Evolutionary conservation across 2,797 vertebrate species (phyloP).

Genomic region (Microhierax caerulescens): DNA sequence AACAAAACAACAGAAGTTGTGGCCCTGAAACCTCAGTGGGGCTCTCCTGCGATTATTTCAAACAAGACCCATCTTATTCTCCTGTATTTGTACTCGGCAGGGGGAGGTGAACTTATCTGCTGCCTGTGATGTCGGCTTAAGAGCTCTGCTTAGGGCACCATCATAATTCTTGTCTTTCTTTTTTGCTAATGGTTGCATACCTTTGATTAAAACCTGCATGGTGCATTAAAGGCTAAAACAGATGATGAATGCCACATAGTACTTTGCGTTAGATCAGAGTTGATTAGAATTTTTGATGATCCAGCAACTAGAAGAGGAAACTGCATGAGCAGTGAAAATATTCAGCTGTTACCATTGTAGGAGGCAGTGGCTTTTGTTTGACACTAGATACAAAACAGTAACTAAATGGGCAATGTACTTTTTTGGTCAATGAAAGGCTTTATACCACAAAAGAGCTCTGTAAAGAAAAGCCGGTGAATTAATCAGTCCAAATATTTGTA

Average conservation of each 20-base stretch:
- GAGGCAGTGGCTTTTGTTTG: slow-evolving; percentile 72
- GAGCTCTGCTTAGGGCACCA: slow-evolving; percentile 37
- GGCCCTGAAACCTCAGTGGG: slow-evolving; percentile 11
- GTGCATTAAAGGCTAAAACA: slow-evolving; percentile 73
- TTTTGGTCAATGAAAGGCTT: slow-evolving; percentile 52
- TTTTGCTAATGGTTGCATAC: slow-evolving; percentile 72
- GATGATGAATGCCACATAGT: slow-evolving; percentile 75
- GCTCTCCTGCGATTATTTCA: slow-evolving; percentile 48
- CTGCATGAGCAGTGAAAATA: slow-evolving; percentile 69
- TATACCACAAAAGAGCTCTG: slow-evolving; percentile 50
- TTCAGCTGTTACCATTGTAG: slow-evolving; percentile 62
- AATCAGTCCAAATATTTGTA: slow-evolving; percentile 60
- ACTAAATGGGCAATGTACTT: slow-evolving; percentile 67
- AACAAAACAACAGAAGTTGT: slow-evolving; percentile 19
- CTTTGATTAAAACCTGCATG: slow-evolving; percentile 78
- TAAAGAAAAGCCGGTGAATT: slow-evolving; percentile 54
- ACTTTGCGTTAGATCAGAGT: slow-evolving; percentile 73
- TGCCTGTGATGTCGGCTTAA: slow-evolving; percentile 54
- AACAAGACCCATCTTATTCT: slow-evolving; percentile 7
- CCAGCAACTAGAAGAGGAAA: slow-evolving; percentile 65
- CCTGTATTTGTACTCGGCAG: slow-evolving; percentile 17
- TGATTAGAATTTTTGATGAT: slow-evolving; percentile 77
- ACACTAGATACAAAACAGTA: slow-evolving; percentile 69
- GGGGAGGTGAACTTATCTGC: neutral
- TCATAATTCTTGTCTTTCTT: slow-evolving; percentile 70